Base-by-base conservation (phyloP, 2,888 invertebrate species). In the Archips crataeganus region DNA sequence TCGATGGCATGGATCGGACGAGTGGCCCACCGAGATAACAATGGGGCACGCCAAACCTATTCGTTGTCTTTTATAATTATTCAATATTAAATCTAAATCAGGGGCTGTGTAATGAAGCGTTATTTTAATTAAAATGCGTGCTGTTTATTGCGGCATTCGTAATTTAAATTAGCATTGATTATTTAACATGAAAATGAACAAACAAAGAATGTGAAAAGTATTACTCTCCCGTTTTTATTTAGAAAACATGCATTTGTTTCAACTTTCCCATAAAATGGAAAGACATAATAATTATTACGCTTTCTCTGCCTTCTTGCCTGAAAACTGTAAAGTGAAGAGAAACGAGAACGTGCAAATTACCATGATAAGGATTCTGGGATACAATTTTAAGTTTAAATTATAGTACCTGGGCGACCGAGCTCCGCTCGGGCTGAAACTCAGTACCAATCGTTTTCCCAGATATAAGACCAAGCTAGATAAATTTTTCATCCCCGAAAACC, bases 11-110 rank as follows among this genome's bases (percentile, higher is more conserved):
- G 60, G 60, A 64, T 51, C 60, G 60, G 54, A 45, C 69, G 64
- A 74, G 65, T 74, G 69, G 69, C 69, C 45, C 39, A 15, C 65
- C 51, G 65, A 74, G 74, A 70, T 74, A 74, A 74, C 69, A 70
- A 74, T 65, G 69, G 13, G 73, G 62, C 72, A 61, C 54, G 34
- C 67, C 69, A 60, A 57, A 61, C 74, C 74, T 69, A 61, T 69
- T 74, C 34, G 34, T 42, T 15, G 69, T 64, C 59, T 74, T 65
- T 70, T 60, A 51, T 60, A 74, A 73, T 69, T 73, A 64, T 47
- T 63, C 62, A 57, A 63, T 72, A 57, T 57, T 67, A 72, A 71
- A 49, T 73, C 68, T 49, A 47, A 63, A 63, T 49, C 67, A 59
- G 42, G 49, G 47, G 36, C 49, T 42, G 39, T 13, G 42, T 13